phyloP scores from a whole-genome alignment of 1,140 invertebrate species.

The Ericerus pela region DNA sequence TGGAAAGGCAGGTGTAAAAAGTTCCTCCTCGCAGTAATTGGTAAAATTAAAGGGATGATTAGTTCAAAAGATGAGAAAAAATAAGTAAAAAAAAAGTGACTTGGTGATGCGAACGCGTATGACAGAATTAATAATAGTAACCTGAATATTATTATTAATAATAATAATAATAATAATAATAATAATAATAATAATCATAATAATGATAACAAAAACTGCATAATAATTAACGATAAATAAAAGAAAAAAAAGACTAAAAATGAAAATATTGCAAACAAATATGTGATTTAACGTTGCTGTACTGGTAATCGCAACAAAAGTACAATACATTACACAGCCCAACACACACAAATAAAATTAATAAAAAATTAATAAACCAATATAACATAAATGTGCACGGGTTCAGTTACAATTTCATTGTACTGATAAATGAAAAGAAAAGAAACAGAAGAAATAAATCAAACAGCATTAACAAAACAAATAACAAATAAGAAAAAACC shows the following conservation, averaged over 20 bases:
- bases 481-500: neutral
- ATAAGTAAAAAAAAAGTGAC: neutral
- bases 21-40: constrained; percentile 1
- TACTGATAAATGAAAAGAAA: neutral
- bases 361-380: too few species aligned
- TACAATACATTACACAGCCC: constrained; percentile 8
- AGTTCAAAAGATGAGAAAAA: too few species aligned
- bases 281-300: constrained; percentile 10
- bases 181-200: too few species aligned
- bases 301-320: constrained; percentile 3
- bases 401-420: constrained; percentile 9
- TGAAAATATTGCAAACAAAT: constrained; percentile 4
- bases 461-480: constrained; percentile 1
- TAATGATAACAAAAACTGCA: neutral
- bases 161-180: too few species aligned
- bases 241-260: neutral
- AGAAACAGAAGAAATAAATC: neutral
- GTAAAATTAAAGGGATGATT: neutral
- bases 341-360: constrained; percentile 2
- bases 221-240: neutral
- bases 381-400: too few species aligned
- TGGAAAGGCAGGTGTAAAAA: constrained; percentile 9
- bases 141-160: too few species aligned
- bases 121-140: too few species aligned
- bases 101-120: neutral